Conservation (phyloP, 2,797 vertebrate genomes). For the Thripadectes ignobilis region DNA sequence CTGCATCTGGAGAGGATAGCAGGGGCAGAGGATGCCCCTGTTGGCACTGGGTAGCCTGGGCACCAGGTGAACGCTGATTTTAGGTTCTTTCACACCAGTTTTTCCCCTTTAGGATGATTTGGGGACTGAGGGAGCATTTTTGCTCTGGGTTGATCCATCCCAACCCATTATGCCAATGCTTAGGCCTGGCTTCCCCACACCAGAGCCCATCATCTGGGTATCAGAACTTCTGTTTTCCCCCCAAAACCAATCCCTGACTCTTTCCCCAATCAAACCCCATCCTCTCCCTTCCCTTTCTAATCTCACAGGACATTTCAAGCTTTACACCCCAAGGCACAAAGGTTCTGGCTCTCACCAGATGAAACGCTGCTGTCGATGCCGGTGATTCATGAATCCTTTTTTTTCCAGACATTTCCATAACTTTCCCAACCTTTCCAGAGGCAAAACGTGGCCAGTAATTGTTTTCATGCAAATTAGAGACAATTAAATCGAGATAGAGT, state of each 20-base stretch:
- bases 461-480: conserved; percentile 8
- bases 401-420: conserved; percentile 16
- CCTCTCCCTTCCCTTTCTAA: background rate
- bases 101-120: background rate
- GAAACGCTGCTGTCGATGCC: rapidly evolving
- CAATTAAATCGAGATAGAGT: conserved; percentile 15
- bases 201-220: rapidly evolving
- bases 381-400: background rate
- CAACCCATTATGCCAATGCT: rapidly evolving
- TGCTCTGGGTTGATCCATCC: background rate
- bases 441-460: conserved; percentile 5
- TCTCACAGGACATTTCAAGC: background rate
- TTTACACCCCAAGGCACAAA: background rate
- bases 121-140: rapidly evolving
- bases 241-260: background rate
- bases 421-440: conserved; percentile 31
- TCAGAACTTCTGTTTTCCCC: background rate
- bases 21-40: background rate
- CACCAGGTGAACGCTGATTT: background rate
- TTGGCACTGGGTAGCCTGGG: rapidly evolving
- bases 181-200: background rate
- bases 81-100: background rate
- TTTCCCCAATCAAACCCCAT: no score
- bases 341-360: background rate
- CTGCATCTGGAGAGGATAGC: background rate